Evolutionary conservation across 2,797 vertebrate genomes (phyloP), one percentile per base, ranked within the genome.

Genomic region (Cynopterus sphinx): DNA sequence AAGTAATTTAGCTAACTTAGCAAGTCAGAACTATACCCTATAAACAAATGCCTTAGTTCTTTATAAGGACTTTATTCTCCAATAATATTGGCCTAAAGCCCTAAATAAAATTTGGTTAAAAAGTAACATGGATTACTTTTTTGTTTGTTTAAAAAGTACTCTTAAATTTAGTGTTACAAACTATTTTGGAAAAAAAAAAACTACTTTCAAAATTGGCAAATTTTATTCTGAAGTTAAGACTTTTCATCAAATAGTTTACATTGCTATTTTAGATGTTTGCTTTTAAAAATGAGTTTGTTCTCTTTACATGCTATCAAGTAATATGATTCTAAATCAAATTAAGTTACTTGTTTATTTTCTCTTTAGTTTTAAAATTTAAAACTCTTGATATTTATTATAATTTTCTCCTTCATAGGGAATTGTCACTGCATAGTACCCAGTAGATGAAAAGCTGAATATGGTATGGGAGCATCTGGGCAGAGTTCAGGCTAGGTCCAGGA

Each of bases 211-310:
- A 95, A 61, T 21, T 49, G 22, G 2, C 31, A 63, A 51, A 31
- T 49, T 91, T 85, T 73, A 68, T 59, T 91, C 5, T 91, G 49
- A 96, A 91, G n/a, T 55, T 75, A 77, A 84, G 31, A 46, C n/a
- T 28, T 28, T 90, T 92, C 24, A 59, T 26, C 19, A 78, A 10
- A 68, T 57, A 57, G 11, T 90, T 93, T 24, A 36, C 28, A 46
- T 31, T 78, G 31, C 39, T 96, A 46, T 84, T 87, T 90, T 90
- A 87, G n/a, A 65, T 68, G 26, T 75, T 86, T 90, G 31, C 21
- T 65, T 21, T 90, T 87, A 51, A 68, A 92, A 94, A 46, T 57
- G 11, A 93, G 22, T 36, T 78, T 89, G 7, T 55, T 68, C 16
- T 68, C 53, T 55, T 73, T 43, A 91, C 53, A 28, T 55, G 8